phyloP scores from a whole-genome alignment of 2,797 vertebrate genomes.

The Mycteria americana region DNA sequence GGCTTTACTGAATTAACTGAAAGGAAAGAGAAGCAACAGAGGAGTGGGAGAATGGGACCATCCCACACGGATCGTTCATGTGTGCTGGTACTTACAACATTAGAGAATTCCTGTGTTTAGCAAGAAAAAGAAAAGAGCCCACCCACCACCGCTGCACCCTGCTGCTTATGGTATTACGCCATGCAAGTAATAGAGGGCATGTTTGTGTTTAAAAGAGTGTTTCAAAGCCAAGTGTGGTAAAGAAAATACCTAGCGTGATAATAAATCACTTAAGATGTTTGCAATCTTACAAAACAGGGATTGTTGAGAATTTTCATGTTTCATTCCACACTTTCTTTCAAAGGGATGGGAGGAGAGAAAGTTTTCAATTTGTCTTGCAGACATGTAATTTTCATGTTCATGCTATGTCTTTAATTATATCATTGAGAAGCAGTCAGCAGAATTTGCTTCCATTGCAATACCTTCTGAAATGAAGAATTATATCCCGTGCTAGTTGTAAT shows the following conservation, averaged over 20 bases:
- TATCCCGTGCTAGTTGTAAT: neutral
- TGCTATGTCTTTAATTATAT: neutral
- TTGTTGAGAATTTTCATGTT: slow-evolving; percentile 10
- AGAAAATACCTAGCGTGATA: slow-evolving; percentile 39
- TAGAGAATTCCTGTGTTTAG: neutral
- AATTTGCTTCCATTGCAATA: neutral
- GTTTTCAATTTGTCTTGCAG: slow-evolving; percentile 7
- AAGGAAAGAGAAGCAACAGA: neutral
- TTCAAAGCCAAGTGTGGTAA: slow-evolving; percentile 50
- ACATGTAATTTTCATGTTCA: neutral
- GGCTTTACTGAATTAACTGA: slow-evolving; percentile 27
- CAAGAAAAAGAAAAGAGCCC: slow-evolving; percentile 24
- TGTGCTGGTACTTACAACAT: neutral
- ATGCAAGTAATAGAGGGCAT: neutral
- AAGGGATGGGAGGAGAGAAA: neutral
- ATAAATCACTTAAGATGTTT: slow-evolving; percentile 44
- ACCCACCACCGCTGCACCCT: neutral
- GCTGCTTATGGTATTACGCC: neutral
- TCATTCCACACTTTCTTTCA: neutral
- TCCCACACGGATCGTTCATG: neutral
- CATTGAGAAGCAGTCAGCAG: neutral
- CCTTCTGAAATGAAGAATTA: neutral
- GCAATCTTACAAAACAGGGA: neutral
- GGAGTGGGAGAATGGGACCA: neutral
- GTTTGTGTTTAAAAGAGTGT: slow-evolving; percentile 24